A percentile compares a stretch with the other conserved stretches of the same genome.
These are phyloP conservation scores for Anastrepha obliqua DNA, from an alignment of 1,140 invertebrate species.

Conservation along the genomic window DNA sequence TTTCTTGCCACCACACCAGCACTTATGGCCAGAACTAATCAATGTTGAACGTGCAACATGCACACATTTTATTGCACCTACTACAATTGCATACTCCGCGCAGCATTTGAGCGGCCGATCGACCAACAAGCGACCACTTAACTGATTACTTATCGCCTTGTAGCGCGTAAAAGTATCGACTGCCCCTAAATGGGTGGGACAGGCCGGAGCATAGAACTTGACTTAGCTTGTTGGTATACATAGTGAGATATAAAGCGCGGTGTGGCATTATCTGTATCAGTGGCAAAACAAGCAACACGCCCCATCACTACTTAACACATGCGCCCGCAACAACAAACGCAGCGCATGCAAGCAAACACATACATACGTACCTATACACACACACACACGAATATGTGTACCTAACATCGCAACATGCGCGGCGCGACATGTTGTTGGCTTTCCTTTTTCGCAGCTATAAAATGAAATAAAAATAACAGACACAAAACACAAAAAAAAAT, in stretches of 20 bases:
- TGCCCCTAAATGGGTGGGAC: neutral
- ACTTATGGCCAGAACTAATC: constrained; percentile 19
- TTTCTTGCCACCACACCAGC: neutral
- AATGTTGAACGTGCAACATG: constrained; percentile 25
- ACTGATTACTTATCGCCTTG: constrained; percentile 34
- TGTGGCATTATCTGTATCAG: constrained; percentile 10
- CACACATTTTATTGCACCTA: constrained; percentile 25
- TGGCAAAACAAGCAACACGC: neutral
- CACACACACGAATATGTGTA: neutral
- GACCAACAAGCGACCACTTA: neutral
- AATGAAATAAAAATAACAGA: constrained; percentile 23
- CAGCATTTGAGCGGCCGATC: neutral
- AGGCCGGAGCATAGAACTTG: neutral
- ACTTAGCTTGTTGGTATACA: neutral
- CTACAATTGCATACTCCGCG: neutral
- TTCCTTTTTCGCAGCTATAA: neutral
- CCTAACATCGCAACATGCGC: neutral
- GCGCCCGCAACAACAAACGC: neutral
- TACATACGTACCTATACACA: no score
- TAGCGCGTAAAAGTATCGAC: neutral
- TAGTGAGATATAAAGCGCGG: neutral
- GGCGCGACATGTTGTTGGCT: neutral
- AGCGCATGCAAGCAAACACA: neutral
- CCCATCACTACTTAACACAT: neutral
- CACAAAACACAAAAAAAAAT: no score